phyloP scores from a whole-genome alignment of 2,113 vertebrate species.

The Sylvilagus bachmani region DNA sequence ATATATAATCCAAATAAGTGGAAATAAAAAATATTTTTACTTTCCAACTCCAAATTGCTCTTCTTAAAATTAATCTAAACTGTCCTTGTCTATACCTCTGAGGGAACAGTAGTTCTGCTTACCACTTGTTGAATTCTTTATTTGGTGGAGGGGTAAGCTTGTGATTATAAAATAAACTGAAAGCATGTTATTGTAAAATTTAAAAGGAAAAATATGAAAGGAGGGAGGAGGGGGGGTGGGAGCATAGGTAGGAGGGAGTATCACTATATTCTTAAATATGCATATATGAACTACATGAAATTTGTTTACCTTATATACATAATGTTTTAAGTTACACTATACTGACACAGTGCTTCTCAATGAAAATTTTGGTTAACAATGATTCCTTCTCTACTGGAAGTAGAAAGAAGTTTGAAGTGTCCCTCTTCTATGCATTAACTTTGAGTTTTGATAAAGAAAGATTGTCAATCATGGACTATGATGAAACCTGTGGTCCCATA shows the following conservation, averaged over 20 bases:
- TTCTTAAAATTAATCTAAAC: neutral
- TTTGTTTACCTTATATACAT: too few species aligned
- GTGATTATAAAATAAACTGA: too few species aligned
- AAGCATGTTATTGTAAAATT: too few species aligned
- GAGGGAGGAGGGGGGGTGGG: too few species aligned
- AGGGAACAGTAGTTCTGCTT: too few species aligned
- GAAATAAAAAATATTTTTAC: neutral
- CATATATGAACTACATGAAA: neutral
- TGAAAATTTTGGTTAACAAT: neutral
- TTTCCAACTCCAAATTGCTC: constrained; percentile 33
- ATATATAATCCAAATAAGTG: neutral
- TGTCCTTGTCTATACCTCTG: too few species aligned
- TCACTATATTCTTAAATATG: too few species aligned
- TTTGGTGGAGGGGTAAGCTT: too few species aligned
- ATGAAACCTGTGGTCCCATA: neutral
- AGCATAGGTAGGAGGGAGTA: too few species aligned
- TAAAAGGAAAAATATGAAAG: too few species aligned
- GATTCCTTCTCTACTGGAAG: neutral
- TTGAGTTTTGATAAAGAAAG: neutral
- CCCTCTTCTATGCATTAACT: neutral
- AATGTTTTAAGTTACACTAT: neutral
- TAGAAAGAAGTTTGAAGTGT: neutral
- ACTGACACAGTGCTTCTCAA: neutral
- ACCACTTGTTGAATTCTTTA: too few species aligned
- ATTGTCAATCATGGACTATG: neutral